Evolutionary conservation across 1,140 invertebrate genomes (phyloP), one percentile per base, ranked within the genome.

Genomic region (Leptoteleia sp.): DNA sequence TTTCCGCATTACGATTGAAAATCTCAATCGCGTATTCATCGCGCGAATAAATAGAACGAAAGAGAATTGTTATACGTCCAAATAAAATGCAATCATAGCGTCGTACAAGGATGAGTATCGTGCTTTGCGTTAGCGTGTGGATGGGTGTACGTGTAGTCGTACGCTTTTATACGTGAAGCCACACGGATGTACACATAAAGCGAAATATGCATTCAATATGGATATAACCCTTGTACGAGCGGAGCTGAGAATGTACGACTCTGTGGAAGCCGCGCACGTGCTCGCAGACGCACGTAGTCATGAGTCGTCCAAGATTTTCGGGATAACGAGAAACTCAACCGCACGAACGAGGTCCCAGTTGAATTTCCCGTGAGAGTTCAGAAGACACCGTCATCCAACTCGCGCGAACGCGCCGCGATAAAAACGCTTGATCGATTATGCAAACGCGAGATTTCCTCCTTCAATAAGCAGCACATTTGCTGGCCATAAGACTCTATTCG

Each of bases 311-410:
- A 81, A 84, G 81, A 84, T 84, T 81, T 81, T 79, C 78, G 52
- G 55, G 72, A 80, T 81, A 84, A 82, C 81, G 77, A 82, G 79
- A 84, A 82, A 83, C 76, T 84, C 76, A 75, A 76, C 77, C 55
- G 52, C 59, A 52, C 62, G 61, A 54, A 55, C 33, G 31, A 61
- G 52, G 79, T 64, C 68, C 64, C 73, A 50, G 52, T 75, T 73
- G 77, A 81, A 83, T 83, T 84, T 82, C 78, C 82, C 78, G 81
- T 47, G 78, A 80, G 83, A 82, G 54, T 79, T 81, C 61, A 61
- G 38, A 77, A 79, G 68, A 54, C 71, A 71, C 45, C 45, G 47
- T 61, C 67, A 67, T 48, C 48, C 25, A 55, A 12, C 47, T 27
- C 50, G 59, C 64, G 70, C 35, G 64, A 55, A 71, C 40, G 55